Evolutionary conservation across 2,113 vertebrate genomes (phyloP).

Genomic region (Electrona antarctica): DNA sequence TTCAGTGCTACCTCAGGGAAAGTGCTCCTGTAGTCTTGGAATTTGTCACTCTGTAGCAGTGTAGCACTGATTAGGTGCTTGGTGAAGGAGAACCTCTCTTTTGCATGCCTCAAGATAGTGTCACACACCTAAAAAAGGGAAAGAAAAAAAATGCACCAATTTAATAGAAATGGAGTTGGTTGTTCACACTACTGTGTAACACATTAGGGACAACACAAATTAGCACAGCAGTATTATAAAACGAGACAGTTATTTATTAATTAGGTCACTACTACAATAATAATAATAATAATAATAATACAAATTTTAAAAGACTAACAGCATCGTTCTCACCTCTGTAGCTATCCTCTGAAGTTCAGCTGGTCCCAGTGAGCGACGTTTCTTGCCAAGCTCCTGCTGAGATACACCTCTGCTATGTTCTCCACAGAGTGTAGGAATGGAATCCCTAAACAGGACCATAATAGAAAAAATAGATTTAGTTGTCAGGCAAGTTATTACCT

Average conservation of each 20-base stretch:
- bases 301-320: not conserved
- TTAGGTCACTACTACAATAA: no score
- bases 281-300: no score
- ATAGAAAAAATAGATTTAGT: no score
- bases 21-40: not conserved
- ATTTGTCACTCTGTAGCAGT: constrained; percentile 17
- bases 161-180: not conserved
- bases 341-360: not conserved
- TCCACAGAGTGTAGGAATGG: not conserved
- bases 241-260: not conserved
- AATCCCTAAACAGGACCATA: constrained; percentile 1
- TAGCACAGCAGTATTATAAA: not conserved
- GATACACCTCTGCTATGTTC: not conserved
- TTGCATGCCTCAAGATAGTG: constrained; percentile 13
- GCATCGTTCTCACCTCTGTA: not conserved
- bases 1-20: constrained; percentile 22
- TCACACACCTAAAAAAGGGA: constrained; percentile 2
- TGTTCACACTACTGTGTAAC: no score
- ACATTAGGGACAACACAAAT: not conserved
- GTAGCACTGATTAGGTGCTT: constrained; percentile 28
- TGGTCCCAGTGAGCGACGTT: not conserved
- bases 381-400: not conserved
- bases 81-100: constrained; percentile 23
- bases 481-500: no score
- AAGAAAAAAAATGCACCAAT: not conserved